phyloP scores from a whole-genome alignment of 2,888 invertebrate genomes.

The Apotomis capreana region DNA sequence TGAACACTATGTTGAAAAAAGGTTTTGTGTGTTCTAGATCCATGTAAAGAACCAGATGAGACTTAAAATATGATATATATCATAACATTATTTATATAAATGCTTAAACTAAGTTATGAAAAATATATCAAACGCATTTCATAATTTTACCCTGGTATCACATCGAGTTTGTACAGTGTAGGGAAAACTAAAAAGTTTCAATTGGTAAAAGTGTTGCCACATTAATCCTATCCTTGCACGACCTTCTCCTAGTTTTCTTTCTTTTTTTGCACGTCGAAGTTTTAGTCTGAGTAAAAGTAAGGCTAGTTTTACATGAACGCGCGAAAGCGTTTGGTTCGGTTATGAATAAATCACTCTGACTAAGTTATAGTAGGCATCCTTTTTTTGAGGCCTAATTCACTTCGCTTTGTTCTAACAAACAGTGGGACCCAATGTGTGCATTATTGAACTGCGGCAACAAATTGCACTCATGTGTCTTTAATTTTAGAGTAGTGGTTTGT shows the following conservation, averaged over 20 bases:
- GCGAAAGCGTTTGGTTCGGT: no score
- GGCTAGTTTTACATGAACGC: no score
- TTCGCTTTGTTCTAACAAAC: no score
- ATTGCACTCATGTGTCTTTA: no score
- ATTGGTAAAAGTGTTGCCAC: slow-evolving; percentile 76
- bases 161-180: slow-evolving; percentile 82
- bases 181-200: slow-evolving; percentile 57
- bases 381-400: no score
- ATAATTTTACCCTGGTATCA: slow-evolving; percentile 47
- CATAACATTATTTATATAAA: slow-evolving; percentile 27
- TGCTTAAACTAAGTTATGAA: slow-evolving; percentile 41
- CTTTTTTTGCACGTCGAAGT: slow-evolving; percentile 41
- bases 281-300: no score
- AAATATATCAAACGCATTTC: slow-evolving; percentile 73
- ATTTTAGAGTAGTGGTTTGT: no score
- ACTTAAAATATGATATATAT: slow-evolving; percentile 19
- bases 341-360: no score
- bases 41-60: slow-evolving; percentile 34
- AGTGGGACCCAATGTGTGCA: no score
- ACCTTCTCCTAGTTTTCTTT: slow-evolving; percentile 53
- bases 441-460: no score
- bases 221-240: slow-evolving; percentile 60
- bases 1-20: no score
- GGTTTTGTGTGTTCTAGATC: background rate
- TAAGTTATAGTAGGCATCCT: no score